Base-by-base conservation (phyloP, 2,113 vertebrate genomes). In the Coryphaenoides rupestris region DNA sequence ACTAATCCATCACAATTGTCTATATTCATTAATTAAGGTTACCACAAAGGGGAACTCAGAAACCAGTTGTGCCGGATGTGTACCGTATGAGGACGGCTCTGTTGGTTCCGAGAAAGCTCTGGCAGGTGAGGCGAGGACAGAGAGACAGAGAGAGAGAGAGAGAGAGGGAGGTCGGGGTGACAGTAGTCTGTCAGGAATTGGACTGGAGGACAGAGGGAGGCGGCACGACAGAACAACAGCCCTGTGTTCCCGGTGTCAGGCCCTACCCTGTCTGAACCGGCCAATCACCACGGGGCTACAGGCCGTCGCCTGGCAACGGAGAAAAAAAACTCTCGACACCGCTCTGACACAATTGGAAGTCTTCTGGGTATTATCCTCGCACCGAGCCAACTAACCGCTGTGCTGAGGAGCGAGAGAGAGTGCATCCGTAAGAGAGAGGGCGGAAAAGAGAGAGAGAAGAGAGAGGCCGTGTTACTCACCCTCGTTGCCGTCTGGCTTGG, bases 401-500 rank as follows among this genome's bases (percentile, higher is more conserved):
- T 55, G 45, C 24, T n/a, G 19, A 17, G 3, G 50, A 40, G 47
- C 55, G 65, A 21, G 22, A 28, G 40, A 65, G 3, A 12, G 26
- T 53, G 15, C n/a, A n/a, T n/a, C n/a, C n/a, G n/a, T n/a, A n/a
- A 69, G 5, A 63, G 21, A 58, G 47, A 10, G 24, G 28, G 56
- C 5, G 24, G 28, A 33, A 10, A 6, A 21, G 58, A 59, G 58
- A 59, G 19, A 59, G 16, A 28, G 2, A 28, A 9, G 6, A n/a
- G 9, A 57, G 15, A 13, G 22, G 19, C 22, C 50, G 3, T 50
- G 15, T 50, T 50, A n/a, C 82, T 78, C 87, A 98, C 97, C 96
- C 90, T 99, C 96, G 55, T 99, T 99, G 76, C 87, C 91, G 74
- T 98, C 95, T 59, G 96, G 95, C 70, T 94, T 95, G 3, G 97